phyloP scores from a whole-genome alignment of 1,140 invertebrate species.

The Nixonia krombeini region DNA sequence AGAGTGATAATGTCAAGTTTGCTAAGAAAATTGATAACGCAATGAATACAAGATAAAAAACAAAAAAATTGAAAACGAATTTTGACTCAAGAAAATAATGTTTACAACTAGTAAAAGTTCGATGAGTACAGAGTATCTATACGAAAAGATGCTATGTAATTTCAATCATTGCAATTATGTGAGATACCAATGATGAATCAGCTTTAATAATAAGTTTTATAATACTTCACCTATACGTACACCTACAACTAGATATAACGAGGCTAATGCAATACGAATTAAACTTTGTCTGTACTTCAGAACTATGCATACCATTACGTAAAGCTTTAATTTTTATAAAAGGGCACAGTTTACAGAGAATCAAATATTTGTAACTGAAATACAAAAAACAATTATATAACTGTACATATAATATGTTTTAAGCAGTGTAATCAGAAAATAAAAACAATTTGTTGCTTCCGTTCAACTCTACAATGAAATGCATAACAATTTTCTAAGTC shows the following conservation, averaged over 20 bases:
- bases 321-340: constrained; percentile 22
- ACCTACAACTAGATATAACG: constrained; percentile 29
- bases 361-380: not conserved
- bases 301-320: constrained; percentile 30
- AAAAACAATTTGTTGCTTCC: too few species aligned
- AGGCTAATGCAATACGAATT: constrained; percentile 34
- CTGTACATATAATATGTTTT: not conserved
- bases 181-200: constrained; percentile 37
- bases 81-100: constrained; percentile 42
- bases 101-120: constrained; percentile 37
- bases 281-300: constrained; percentile 35
- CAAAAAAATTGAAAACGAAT: constrained; percentile 31
- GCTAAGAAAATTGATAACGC: not conserved
- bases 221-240: constrained; percentile 44
- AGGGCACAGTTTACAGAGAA: constrained; percentile 11
- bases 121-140: constrained; percentile 25
- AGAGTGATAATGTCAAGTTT: not conserved
- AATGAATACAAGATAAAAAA: constrained; percentile 14
- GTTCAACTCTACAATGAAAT: too few species aligned
- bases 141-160: constrained; percentile 27
- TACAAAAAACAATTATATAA: not conserved
- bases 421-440: not conserved
- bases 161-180: constrained; percentile 30
- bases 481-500: too few species aligned
- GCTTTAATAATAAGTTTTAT: constrained; percentile 49